A percentile compares a stretch with the other conserved stretches of the same genome.
Evolutionary conservation across 2,888 invertebrate genomes (phyloP).

Genomic region (Mystacides longicornis): DNA sequence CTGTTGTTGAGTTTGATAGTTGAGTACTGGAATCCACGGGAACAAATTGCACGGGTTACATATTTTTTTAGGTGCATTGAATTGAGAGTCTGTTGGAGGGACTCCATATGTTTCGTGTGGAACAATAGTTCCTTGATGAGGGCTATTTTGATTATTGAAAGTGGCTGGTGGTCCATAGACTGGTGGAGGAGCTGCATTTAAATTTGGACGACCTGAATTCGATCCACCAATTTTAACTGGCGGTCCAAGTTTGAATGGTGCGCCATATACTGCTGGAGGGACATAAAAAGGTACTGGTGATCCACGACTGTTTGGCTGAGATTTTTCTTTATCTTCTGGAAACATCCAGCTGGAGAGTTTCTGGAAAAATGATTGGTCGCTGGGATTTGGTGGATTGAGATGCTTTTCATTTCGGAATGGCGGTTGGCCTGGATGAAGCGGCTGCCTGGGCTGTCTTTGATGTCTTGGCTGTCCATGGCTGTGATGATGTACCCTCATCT

Average conservation of each 20-base stretch:
- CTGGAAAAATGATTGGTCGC: constrained; percentile 48
- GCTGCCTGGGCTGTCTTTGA: constrained; percentile 38
- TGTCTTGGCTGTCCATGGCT: constrained; percentile 33
- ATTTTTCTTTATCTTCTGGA: constrained; percentile 38
- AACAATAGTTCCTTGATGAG: background rate
- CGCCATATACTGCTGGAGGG: constrained; percentile 22
- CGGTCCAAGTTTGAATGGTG: constrained; percentile 9
- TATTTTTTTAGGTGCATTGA: constrained; percentile 41
- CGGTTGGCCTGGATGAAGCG: constrained; percentile 28
- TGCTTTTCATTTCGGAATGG: constrained; percentile 9
- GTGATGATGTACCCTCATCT: constrained; percentile 29
- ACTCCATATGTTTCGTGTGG: background rate
- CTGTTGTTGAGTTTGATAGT: constrained; percentile 36
- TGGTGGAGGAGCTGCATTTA: background rate
- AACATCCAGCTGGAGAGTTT: constrained; percentile 56
- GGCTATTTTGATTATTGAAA: too few relatives aligned
- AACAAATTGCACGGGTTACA: constrained; percentile 74
- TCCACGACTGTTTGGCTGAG: background rate
- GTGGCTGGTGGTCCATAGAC: constrained; percentile 18
- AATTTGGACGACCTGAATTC: background rate
- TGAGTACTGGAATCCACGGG: constrained; percentile 72
- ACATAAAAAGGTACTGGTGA: constrained; percentile 18
- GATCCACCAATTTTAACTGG: background rate
- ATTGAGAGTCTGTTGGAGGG: background rate
- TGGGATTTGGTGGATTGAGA: constrained; percentile 36